phyloP scores from a whole-genome alignment of 2,888 invertebrate genomes.

The Desoria tigrina region DNA sequence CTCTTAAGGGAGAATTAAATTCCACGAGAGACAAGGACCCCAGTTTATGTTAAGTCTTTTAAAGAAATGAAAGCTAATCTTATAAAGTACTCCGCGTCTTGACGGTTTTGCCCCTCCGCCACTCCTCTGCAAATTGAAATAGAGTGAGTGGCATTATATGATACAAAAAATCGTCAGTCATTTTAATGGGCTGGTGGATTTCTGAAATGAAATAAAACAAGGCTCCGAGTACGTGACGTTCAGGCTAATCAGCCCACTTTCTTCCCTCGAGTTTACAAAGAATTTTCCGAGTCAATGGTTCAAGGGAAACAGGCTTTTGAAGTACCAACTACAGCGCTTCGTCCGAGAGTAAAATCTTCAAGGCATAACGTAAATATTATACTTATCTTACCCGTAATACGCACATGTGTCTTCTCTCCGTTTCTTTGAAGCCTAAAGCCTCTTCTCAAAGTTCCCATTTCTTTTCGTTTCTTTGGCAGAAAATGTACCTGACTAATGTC shows the following conservation, averaged over 20 bases:
- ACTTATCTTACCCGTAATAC: slow-evolving; percentile 1
- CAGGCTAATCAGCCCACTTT: slow-evolving; percentile 10
- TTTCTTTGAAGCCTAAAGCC: not conserved
- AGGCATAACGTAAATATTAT: slow-evolving; percentile 17
- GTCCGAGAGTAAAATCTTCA: not conserved
- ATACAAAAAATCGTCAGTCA: slow-evolving; percentile 9
- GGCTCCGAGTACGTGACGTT: slow-evolving; percentile 8
- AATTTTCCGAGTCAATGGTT: slow-evolving; percentile 13
- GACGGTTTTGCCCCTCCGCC: not conserved
- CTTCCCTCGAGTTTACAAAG: slow-evolving; percentile 4
- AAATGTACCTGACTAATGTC: slow-evolving; percentile 13
- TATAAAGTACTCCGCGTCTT: no score
- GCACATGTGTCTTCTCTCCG: slow-evolving; percentile 3
- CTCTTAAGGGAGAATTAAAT: not conserved
- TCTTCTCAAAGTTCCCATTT: slow-evolving; percentile 6
- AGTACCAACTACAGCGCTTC: not conserved
- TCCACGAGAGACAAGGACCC: not conserved
- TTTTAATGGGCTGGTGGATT: not conserved
- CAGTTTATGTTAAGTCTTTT: no score
- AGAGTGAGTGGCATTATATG: slow-evolving; percentile 1
- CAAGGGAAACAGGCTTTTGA: slow-evolving; percentile 3
- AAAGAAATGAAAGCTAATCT: no score
- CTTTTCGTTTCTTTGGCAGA: not conserved
- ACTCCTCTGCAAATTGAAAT: slow-evolving; percentile 4
- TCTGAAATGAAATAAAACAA: not conserved